Evolutionary conservation across 1,140 invertebrate species (phyloP).

Genomic region (Bombus confusus): DNA sequence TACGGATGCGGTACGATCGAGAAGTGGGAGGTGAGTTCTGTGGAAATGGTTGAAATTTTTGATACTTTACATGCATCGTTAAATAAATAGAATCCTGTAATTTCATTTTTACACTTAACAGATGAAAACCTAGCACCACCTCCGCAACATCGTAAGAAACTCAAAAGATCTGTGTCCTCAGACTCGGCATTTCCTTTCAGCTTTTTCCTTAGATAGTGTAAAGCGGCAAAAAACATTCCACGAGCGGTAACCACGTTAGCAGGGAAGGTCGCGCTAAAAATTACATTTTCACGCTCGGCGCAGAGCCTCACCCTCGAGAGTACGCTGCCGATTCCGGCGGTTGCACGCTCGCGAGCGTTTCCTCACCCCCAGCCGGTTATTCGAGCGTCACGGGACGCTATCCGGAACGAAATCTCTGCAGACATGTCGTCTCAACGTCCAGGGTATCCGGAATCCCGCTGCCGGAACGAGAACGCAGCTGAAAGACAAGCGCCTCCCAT

Average conservation of each 20-base stretch:
- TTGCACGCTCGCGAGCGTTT: conserved; percentile 38
- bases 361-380: conserved; percentile 38
- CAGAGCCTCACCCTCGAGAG: conserved; percentile 9
- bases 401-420: conserved; percentile 64
- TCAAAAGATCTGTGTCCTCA: neutral
- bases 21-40: too few relatives aligned
- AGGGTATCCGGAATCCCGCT: neutral
- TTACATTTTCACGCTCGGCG: conserved; percentile 58
- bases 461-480: neutral
- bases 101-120: too few relatives aligned
- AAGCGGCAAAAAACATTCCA: conserved; percentile 18
- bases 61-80: too few relatives aligned
- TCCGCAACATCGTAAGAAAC: neutral
- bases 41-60: too few relatives aligned
- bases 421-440: conserved; percentile 59
- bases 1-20: too few relatives aligned
- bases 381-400: conserved; percentile 36
- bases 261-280: conserved; percentile 44
- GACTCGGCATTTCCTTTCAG: neutral
- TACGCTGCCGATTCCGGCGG: conserved; percentile 39
- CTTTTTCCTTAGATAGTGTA: neutral
- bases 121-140: too few relatives aligned
- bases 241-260: conserved; percentile 24
- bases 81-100: too few relatives aligned
- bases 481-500: conserved; percentile 27